phyloP scores from a whole-genome alignment of 1,140 invertebrate genomes.

The Marisa cornuarietis region DNA sequence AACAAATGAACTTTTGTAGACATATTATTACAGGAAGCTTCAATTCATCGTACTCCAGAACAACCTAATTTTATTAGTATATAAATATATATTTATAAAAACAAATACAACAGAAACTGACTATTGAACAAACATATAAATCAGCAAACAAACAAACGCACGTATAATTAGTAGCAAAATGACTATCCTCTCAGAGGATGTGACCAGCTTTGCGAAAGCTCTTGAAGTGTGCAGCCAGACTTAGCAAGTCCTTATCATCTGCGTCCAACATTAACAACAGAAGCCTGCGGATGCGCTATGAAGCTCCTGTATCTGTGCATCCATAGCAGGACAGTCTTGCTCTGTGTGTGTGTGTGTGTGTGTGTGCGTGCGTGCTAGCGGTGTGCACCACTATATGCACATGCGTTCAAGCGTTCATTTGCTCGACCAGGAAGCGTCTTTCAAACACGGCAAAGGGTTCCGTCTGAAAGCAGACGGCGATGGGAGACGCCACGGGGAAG shows the following conservation, averaged over 20 bases:
- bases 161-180: not conserved
- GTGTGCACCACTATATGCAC: not conserved
- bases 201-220: not conserved
- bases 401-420: not conserved
- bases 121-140: not conserved
- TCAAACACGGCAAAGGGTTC: not conserved
- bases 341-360: too few relatives aligned
- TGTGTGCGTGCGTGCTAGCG: not conserved
- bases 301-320: not conserved
- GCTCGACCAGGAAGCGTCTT: not conserved
- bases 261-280: not conserved
- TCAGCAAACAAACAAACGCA: not conserved
- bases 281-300: not conserved
- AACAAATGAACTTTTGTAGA: not conserved
- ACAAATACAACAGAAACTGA: not conserved
- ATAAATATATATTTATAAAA: not conserved
- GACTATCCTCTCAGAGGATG: not conserved
- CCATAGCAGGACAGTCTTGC: too few relatives aligned
- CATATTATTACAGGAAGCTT: not conserved
- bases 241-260: not conserved
- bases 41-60: not conserved
- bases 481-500: too few relatives aligned
- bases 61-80: too few relatives aligned
- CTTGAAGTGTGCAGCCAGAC: not conserved
- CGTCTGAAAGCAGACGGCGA: too few relatives aligned